A percentile compares a stretch with the other conserved stretches of the same genome.
These are phyloP conservation scores for Halocynthia aurantium DNA, from an alignment of 23 tunicate species.

Conservation along the genomic window DNA sequence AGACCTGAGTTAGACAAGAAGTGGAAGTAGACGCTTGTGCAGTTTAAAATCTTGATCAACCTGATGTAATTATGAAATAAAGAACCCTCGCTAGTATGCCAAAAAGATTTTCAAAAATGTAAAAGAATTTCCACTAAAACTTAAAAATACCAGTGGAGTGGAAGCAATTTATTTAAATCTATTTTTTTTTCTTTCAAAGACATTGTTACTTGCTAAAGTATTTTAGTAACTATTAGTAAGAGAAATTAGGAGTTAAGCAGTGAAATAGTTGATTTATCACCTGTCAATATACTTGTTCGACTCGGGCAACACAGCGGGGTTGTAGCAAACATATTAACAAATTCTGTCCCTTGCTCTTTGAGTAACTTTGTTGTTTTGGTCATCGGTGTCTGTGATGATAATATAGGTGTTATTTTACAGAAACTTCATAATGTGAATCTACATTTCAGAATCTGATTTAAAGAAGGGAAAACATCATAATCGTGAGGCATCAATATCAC, in stretches of 20 bases:
- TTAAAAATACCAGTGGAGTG: neutral
- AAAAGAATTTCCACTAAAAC: neutral
- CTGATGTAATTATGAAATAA: too few relatives aligned
- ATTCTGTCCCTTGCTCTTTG: constrained; percentile 78
- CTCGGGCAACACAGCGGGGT: constrained; percentile 98
- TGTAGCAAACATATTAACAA: constrained; percentile 76
- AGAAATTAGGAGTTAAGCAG: too few relatives aligned
- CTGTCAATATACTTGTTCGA: constrained; percentile 84
- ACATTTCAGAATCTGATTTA: neutral
- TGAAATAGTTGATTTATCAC: constrained; percentile 3
- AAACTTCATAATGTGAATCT: neutral
- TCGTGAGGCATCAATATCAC: neutral
- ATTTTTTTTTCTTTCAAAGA: too few relatives aligned
- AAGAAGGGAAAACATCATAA: neutral
- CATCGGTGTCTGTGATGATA: constrained; percentile 67
- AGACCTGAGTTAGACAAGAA: constrained; percentile 36
- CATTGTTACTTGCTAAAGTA: too few relatives aligned
- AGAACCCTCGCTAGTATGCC: too few relatives aligned
- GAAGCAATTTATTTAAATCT: too few relatives aligned
- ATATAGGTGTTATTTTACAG: too few relatives aligned
- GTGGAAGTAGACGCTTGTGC: neutral
- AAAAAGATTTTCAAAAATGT: too few relatives aligned
- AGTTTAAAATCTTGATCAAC: too few relatives aligned
- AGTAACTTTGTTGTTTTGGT: constrained; percentile 54
- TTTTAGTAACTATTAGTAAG: too few relatives aligned